Evolutionary conservation across 2,113 vertebrate species (phyloP).

Genomic region (Lipophrys pholis): DNA sequence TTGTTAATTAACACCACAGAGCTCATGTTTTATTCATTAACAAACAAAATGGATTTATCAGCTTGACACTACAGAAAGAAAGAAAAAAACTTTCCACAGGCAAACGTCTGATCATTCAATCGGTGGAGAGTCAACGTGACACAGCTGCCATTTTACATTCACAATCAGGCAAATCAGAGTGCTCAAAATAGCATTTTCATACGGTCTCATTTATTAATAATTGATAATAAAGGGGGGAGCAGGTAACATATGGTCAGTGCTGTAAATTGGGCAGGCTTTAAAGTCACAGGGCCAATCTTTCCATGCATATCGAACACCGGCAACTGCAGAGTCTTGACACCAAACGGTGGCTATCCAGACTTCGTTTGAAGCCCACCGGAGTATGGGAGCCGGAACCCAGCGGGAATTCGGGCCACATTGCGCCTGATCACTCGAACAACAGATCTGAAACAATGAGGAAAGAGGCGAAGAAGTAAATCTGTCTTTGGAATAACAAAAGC

Average conservation of each 20-base stretch:
- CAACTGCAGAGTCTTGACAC: constrained; percentile 57
- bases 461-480: not conserved
- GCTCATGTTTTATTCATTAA: too few relatives aligned
- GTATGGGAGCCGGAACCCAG: constrained; percentile 82
- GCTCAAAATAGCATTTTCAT: constrained; percentile 1
- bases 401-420: constrained; percentile 4
- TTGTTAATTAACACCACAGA: too few relatives aligned
- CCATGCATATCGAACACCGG: constrained; percentile 90
- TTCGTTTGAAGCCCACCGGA: not conserved
- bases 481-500: too few relatives aligned
- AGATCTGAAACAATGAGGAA: constrained; percentile 74
- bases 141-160: too few relatives aligned
- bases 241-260: constrained; percentile 79
- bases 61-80: too few relatives aligned
- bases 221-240: constrained; percentile 84
- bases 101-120: too few relatives aligned
- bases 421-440: constrained; percentile 71
- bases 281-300: constrained; percentile 90
- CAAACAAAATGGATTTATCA: too few relatives aligned
- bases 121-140: too few relatives aligned
- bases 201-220: not conserved
- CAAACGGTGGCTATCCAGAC: constrained; percentile 69
- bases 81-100: too few relatives aligned
- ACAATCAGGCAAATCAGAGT: too few relatives aligned
- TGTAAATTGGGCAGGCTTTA: constrained; percentile 88